Evolutionary conservation across 2,113 vertebrate species (phyloP), one percentile per base, ranked within the genome.

Genomic region (Microtus ochrogaster): DNA sequence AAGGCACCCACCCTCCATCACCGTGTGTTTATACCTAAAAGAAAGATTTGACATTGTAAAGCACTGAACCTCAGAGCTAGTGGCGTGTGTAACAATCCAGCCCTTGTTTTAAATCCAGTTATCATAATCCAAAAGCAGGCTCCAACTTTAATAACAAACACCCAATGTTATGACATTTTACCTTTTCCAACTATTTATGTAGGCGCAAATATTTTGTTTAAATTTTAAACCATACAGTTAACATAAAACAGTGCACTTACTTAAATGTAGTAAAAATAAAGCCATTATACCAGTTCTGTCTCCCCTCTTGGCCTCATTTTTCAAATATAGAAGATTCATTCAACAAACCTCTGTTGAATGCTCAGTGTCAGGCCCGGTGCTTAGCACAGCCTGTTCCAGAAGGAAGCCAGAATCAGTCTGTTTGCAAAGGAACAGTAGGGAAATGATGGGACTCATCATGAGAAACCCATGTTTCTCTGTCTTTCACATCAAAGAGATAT

Each of bases 81-180:
- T 1, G 11, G 82, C 94, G 70, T 58, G 63, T 94, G 70, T 92
- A 94, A 97, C 96, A 97, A 93, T 92, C 89, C 89, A 96, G 68
- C 70, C 96, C 76, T 98, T 98, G 96, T 98, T 97, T 97, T 97
- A 97, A 96, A 97, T 97, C 94, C 97, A 98, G 92, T 97, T 97
- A 96, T 97, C 97, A 97, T 96, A 96, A 97, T 95, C 96, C 96
- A 94, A 97, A 97, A 84, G 96, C 96, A 97, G 96, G 96, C 87
- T 97, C 97, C 79, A 88, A 97, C 96, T 97, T 96, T 97, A 97
- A 97, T 98, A 98, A 98, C 96, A 97, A 97, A 98, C 94, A 97
- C 96, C 92, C 97, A 96, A 17, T 97, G 97, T 97, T 98, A 98
- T 98, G 98, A 98, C 98, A 97, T 97, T 97, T 97, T 98, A 97